A percentile compares a stretch with the other conserved stretches of the same genome.
Evolutionary conservation across 2,888 invertebrate genomes (phyloP).

Genomic region (Eupeodes luniger): DNA sequence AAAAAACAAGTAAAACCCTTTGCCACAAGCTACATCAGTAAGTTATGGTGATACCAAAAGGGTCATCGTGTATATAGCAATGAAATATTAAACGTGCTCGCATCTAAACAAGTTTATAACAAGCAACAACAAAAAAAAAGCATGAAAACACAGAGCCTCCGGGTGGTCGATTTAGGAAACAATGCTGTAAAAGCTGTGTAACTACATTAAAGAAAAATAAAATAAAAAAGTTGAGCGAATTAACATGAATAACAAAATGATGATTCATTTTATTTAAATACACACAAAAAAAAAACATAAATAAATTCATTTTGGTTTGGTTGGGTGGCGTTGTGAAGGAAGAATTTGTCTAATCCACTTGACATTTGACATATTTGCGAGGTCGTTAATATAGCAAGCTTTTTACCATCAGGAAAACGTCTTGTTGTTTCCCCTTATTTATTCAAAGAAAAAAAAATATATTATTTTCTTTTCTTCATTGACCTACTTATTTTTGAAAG

Average conservation of each 20-base stretch:
- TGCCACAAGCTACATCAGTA: conserved; percentile 6
- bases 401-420: neutral
- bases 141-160: conserved; percentile 3
- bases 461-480: conserved; percentile 9
- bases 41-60: conserved; percentile 42
- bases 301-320: conserved; percentile 23
- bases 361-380: conserved; percentile 44
- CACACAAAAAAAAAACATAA: neutral
- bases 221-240: conserved; percentile 21
- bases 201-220: conserved; percentile 11
- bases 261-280: conserved; percentile 28
- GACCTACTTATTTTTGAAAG: conserved; percentile 28
- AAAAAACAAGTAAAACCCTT: conserved; percentile 15
- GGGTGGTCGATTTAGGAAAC: conserved; percentile 48
- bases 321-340: neutral
- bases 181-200: conserved; percentile 36
- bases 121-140: neutral
- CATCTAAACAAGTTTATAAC: conserved; percentile 43
- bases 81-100: conserved; percentile 41
- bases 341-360: conserved; percentile 42
- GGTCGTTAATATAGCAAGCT: conserved; percentile 10
- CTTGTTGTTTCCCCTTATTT: conserved; percentile 1
- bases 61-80: conserved; percentile 27
- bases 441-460: neutral
- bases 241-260: conserved; percentile 30